phyloP scores from a whole-genome alignment of 2,888 invertebrate genomes.

The Andrena chrysosceles region DNA sequence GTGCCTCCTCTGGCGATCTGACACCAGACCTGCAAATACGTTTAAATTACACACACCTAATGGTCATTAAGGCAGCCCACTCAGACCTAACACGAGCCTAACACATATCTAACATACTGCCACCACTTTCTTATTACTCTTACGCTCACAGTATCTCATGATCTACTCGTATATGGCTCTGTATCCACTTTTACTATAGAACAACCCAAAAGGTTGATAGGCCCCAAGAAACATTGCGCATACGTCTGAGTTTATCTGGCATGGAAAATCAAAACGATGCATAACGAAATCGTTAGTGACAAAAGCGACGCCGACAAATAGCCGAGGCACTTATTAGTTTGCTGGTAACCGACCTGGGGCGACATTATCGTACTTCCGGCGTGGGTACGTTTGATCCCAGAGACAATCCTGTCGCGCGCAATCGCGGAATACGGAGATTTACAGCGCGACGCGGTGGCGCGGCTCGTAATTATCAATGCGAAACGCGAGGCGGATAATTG shows the following conservation, averaged over 20 bases:
- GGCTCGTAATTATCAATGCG: conserved; percentile 79
- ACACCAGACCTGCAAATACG: neutral
- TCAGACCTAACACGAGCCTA: neutral
- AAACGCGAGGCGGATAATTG: conserved; percentile 79
- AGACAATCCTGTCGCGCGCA: conserved; percentile 51
- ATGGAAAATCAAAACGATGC: conserved; percentile 5
- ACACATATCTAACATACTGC: neutral
- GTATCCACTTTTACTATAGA: too few relatives aligned
- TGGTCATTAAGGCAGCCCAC: too few relatives aligned
- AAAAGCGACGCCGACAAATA: conserved; percentile 47
- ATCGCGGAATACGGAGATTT: conserved; percentile 63
- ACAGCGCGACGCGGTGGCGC: conserved; percentile 57
- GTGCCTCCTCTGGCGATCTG: neutral
- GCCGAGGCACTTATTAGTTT: conserved; percentile 44
- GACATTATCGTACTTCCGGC: conserved; percentile 37
- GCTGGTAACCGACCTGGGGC: neutral
- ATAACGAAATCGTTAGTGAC: conserved; percentile 38
- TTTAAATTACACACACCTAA: conserved; percentile 2
- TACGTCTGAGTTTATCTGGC: neutral
- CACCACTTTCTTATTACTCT: too few relatives aligned
- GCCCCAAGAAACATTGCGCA: too few relatives aligned
- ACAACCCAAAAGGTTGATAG: too few relatives aligned
- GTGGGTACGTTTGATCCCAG: conserved; percentile 56
- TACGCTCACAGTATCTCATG: too few relatives aligned
- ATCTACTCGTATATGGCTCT: too few relatives aligned